Evolutionary conservation across 2,888 invertebrate species (phyloP).

Genomic region (Zhuqinia jingwanae): DNA sequence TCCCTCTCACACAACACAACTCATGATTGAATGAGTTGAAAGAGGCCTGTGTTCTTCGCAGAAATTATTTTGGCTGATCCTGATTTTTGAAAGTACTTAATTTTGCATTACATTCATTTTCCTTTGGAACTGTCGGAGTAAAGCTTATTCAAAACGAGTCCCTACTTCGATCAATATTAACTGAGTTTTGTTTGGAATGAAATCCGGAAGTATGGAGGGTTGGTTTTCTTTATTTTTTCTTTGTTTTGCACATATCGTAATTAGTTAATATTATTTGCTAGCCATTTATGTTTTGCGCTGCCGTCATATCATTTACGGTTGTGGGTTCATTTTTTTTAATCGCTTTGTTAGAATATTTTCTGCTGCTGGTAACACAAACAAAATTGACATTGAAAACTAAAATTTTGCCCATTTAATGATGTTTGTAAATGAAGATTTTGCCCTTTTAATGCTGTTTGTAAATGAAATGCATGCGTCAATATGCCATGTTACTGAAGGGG

Average conservation of each 20-base stretch:
- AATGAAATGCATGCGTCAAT: too few species aligned
- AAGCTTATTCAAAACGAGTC: constrained; percentile 28
- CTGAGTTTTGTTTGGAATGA: constrained; percentile 72
- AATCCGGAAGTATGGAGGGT: constrained; percentile 76
- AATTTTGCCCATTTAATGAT: too few species aligned
- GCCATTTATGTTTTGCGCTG: too few species aligned
- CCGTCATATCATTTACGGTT: too few species aligned
- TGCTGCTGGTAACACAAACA: too few species aligned
- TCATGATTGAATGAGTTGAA: constrained; percentile 49
- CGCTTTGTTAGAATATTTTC: too few species aligned
- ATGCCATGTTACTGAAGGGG: too few species aligned
- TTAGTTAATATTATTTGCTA: too few species aligned
- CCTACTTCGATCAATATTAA: constrained; percentile 52
- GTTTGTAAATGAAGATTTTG: too few species aligned
- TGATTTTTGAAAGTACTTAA: constrained; percentile 9
- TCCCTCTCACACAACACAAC: constrained; percentile 37
- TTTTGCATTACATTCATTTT: constrained; percentile 39
- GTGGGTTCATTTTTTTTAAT: too few species aligned
- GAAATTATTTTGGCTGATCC: constrained; percentile 32
- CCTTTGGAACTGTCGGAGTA: constrained; percentile 43
- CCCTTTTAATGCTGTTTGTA: too few species aligned
- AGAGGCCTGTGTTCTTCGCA: constrained; percentile 15
- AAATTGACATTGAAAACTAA: too few species aligned
- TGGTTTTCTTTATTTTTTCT: constrained; percentile 66
- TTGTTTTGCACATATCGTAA: constrained; percentile 47